Evolutionary conservation across 2,888 invertebrate species (phyloP).

Genomic region (Agonum fuliginosum): DNA sequence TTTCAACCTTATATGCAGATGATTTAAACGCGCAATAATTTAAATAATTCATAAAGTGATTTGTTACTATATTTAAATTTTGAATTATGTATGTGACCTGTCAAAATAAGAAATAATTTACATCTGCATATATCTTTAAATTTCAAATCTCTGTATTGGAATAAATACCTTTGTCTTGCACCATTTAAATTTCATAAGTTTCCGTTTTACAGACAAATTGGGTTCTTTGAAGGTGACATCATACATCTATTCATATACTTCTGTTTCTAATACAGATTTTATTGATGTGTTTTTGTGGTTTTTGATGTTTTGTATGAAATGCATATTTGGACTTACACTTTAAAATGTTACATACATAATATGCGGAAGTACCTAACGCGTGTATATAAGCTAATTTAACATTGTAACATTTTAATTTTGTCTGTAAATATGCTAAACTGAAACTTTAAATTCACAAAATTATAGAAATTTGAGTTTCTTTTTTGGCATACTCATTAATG

Average conservation of each 20-base stretch:
- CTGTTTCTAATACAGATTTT: constrained; percentile 1
- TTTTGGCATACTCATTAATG: no score
- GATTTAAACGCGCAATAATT: no score
- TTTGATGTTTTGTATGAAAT: background rate
- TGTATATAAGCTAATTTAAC: constrained; percentile 10
- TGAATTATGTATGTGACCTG: background rate
- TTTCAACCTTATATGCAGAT: constrained; percentile 4
- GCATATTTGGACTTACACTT: background rate
- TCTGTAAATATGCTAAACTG: background rate
- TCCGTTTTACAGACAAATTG: constrained; percentile 10
- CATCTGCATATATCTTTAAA: constrained; percentile 50
- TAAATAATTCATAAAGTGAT: background rate
- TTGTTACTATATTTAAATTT: background rate
- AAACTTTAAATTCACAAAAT: constrained; percentile 21
- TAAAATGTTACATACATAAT: constrained; percentile 24
- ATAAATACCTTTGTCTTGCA: constrained; percentile 11
- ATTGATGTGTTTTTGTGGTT: background rate
- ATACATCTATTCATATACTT: background rate
- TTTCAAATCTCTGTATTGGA: constrained; percentile 55
- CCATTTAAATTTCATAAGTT: constrained; percentile 31
- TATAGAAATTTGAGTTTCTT: background rate
- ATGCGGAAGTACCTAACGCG: background rate
- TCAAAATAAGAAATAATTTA: background rate
- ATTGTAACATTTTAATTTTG: constrained; percentile 2
- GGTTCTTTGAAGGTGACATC: background rate